Evolutionary conservation across 1,140 invertebrate genomes (phyloP), one percentile per base, ranked within the genome.

Genomic region (Goniozus legneri): DNA sequence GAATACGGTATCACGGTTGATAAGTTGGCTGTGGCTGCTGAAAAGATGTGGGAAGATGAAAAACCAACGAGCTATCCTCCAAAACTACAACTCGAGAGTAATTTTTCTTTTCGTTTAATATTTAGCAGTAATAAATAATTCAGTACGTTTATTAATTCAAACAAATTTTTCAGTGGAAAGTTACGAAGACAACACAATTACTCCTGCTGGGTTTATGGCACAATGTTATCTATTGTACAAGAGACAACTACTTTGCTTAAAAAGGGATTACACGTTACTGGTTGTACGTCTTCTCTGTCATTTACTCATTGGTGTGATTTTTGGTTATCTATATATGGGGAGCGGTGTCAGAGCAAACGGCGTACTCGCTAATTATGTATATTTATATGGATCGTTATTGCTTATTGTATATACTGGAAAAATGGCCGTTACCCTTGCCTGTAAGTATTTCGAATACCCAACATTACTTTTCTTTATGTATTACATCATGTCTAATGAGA

Each of bases 351-450:
- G 89, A 61, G 92, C 91, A 0, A 85, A 84, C 54, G 87, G 86
- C 35, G 86, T 92, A 14, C 80, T 93, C 35, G 92, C 89, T 44
- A 97, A 97, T 75, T 91, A 92, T 56, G 89, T 92, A 2, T 95
- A 92, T 59, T 72, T 97, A 1, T 97, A 96, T 68, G 94, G 95
- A 52, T 87, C 89, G 12, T 84, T 94, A 61, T 73, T 97, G 34
- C 85, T 97, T 44, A 80, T 95, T 13, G 90, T 96, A 50, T 96
- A 96, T 63, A 94, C 92, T 8, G 91, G 92, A 38, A 89, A 95
- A 75, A 96, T 96, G 92, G 90, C 92, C 3, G 94, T 95, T n/a
- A 90, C 92, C 33, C 76, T 96, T 50, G 90, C 91, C 43, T 96
- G 92, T 95, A 80, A 92, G 89, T 87, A 52, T 22, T n/a, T n/a